Evolutionary conservation across 2,113 vertebrate species (phyloP), one percentile per base, ranked within the genome.

Genomic region (Myotis lucifugus): DNA sequence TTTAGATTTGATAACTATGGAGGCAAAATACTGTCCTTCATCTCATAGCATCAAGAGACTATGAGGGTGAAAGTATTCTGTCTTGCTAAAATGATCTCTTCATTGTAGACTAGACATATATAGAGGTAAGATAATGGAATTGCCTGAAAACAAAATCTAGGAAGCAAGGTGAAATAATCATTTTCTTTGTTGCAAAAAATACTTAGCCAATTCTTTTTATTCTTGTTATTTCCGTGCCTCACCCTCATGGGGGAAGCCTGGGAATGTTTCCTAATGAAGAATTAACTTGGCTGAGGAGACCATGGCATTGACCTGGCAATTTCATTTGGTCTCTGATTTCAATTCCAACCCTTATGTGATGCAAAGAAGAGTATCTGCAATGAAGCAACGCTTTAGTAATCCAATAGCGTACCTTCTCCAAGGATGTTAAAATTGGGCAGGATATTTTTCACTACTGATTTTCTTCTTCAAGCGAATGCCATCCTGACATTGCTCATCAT

Each of bases 71-170:
- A 67, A 82, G 4, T 59, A 27, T 83, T 96, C 50, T 59, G 66
- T 97, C 84, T 96, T 95, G 70, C 42, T 95, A 72, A 96, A 97
- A 85, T 90, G 88, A 97, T 92, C 83, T 96, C 88, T 97, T 97
- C 79, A 87, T 95, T 93, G 52, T 91, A 83, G 86, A 88, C n/a
- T 34, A 89, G 69, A 48, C 85, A 87, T 88, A 1, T 89, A 93
- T 91, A 94, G 50, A 0, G 0, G 56, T 42, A 93, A 42, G 19
- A 82, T 73, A 52, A 85, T 85, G 37, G 42, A 91, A 69, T 77
- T 85, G 61, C 15, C 52, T 96, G 50, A 81, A 54, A 95, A 73
- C 61, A 92, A 73, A 76, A 85, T 46, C 32, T 48, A n/a, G 34
- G 61, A 69, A 94, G 23, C 40, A 88, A 72, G 29, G n/a, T 54